Evolutionary conservation across 92 coral and sea anemone genomes (phyloP), one percentile per base, ranked within the genome.

Genomic region (Pocillopora grandis): DNA sequence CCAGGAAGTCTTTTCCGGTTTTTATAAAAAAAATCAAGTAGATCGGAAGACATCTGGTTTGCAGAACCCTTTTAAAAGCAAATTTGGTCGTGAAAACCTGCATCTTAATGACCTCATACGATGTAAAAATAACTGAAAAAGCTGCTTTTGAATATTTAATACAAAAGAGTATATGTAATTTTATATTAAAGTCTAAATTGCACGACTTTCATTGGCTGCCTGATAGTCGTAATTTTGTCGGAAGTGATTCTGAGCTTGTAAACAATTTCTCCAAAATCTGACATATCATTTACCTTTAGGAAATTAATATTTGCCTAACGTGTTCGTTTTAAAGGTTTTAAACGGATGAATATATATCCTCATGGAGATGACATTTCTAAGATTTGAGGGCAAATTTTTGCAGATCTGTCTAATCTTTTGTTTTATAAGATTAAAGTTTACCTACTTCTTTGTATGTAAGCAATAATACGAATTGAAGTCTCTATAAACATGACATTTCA

Each of bases 91-190:
- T 42, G 9, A 70, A 69, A 36, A 9, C 15, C 36, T 37, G 19
- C 20, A 70, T 37, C 17, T 16, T 37, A 15, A 37, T 35, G 12
- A 21, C 74, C 33, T 17, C 42, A 16, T 0, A 70, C 42, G 21
- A 42, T 7, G 52, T 42, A 3, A 7, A 7, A 35, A 70, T 33
- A 20, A 49, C 52, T 70, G 33, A 42, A 70, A 15, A 49, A 20
- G 19, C 55, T 20, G 57, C 52, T 15, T 70, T 16, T 70, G 56
- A 70, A 70, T 70, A 70, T 70, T 70, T 17, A 70, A 70, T 70
- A 33, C 13, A 1, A 15, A 11, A 9, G 31, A 37, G 33, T 55
- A n/a, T 17, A 37, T 13, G 17, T 37, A 35, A 36, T 55, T 11
- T 70, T 14, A 16, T n/a, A 42, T 42, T 7, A 42, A 42, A 42